Percentiles rank a stretch among this genome's conserved stretches.
Conservation (phyloP, 2,797 vertebrate genomes). For the Rhinella marina region DNA sequence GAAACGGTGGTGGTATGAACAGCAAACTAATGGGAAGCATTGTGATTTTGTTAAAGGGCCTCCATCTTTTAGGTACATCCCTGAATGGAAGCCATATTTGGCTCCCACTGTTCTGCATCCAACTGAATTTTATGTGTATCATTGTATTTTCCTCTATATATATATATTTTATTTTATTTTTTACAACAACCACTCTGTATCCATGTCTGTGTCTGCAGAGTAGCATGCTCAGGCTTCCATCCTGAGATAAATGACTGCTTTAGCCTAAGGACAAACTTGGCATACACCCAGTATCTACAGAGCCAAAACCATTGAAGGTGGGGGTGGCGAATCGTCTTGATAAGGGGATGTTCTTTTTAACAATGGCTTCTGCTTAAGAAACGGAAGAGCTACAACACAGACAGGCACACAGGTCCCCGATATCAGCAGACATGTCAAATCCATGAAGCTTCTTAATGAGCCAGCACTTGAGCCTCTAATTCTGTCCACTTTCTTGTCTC, state of each 20-base stretch:
- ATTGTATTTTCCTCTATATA: no score
- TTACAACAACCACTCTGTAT: neutral
- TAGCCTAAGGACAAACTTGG: slow-evolving; percentile 52
- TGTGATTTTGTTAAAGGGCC: no score
- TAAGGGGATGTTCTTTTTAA: slow-evolving; percentile 1
- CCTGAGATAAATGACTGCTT: slow-evolving; percentile 26
- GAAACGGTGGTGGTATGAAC: no score
- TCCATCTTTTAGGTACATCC: no score
- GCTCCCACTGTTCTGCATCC: no score
- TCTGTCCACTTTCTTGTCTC: slow-evolving; percentile 7
- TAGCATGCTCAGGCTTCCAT: slow-evolving; percentile 19
- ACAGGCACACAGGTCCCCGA: neutral
- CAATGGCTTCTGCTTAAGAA: neutral
- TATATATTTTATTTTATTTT: no score
- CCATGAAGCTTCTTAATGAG: neutral
- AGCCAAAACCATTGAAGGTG: slow-evolving; percentile 20
- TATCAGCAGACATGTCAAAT: slow-evolving; percentile 22
- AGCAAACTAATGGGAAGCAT: no score
- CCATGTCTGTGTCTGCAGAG: neutral
- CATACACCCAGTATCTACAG: slow-evolving; percentile 3
- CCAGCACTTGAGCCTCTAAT: neutral
- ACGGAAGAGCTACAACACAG: neutral
- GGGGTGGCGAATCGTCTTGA: neutral
- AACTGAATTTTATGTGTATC: no score
- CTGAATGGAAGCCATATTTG: no score